Evolutionary conservation across 2,888 invertebrate species (phyloP).

Genomic region (Phalangium opilio): DNA sequence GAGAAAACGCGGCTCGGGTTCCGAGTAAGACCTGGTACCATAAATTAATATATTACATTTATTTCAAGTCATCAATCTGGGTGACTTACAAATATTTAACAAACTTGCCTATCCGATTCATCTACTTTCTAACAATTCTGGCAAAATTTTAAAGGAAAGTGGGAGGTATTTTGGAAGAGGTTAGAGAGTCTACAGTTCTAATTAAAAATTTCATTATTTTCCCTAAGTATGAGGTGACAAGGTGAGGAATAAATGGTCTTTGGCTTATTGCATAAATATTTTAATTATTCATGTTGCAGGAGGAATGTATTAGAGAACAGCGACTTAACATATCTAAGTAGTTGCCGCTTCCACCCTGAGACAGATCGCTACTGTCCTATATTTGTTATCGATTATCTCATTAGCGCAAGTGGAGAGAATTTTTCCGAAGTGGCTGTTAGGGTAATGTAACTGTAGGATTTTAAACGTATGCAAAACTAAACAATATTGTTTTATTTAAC

Average conservation of each 20-base stretch:
- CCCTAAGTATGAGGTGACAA: slow-evolving; percentile 29
- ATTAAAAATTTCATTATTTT: slow-evolving; percentile 36
- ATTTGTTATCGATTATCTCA: slow-evolving; percentile 32
- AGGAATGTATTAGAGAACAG: slow-evolving; percentile 28
- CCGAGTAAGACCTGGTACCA: no score
- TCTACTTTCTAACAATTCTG: slow-evolving; percentile 1
- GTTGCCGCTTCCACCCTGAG: slow-evolving; percentile 26
- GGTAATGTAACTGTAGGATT: slow-evolving; percentile 5
- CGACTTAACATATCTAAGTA: slow-evolving; percentile 26
- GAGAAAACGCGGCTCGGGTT: no score
- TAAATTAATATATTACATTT: no score
- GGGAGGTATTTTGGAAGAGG: slow-evolving; percentile 19
- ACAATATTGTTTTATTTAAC: no score
- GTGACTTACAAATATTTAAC: no score
- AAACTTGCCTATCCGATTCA: no score
- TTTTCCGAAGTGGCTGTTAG: slow-evolving; percentile 15
- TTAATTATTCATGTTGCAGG: slow-evolving; percentile 13
- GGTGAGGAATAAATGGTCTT: slow-evolving; percentile 21
- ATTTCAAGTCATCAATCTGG: no score
- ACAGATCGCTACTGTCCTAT: slow-evolving; percentile 32
- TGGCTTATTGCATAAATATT: neutral
- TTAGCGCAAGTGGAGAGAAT: slow-evolving; percentile 24
- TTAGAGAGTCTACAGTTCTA: slow-evolving; percentile 32
- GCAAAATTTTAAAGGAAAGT: slow-evolving; percentile 11
- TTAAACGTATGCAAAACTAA: neutral